These are phyloP conservation scores for Cinara cedri DNA, from an alignment of 2,888 invertebrate species.

Conservation along the genomic window DNA sequence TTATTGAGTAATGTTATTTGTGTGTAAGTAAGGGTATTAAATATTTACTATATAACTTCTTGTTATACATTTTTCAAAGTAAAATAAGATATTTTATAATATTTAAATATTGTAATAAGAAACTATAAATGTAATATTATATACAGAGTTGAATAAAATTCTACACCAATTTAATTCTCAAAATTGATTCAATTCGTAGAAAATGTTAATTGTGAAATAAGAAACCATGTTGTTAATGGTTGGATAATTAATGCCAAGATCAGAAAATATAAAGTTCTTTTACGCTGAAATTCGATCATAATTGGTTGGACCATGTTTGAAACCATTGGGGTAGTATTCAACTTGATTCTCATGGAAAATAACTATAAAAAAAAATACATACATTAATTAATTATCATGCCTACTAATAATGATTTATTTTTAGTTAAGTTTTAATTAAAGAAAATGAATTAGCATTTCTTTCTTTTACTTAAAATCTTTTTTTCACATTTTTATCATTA, in stretches of 20 bases:
- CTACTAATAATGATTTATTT: too few species aligned
- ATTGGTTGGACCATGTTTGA: constrained; percentile 23
- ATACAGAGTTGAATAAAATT: neutral
- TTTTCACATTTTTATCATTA: neutral
- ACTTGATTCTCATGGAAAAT: constrained; percentile 43
- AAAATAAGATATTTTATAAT: too few species aligned
- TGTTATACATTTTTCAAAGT: too few species aligned
- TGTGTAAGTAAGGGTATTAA: too few species aligned
- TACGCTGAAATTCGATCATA: constrained; percentile 46
- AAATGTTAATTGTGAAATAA: constrained; percentile 34
- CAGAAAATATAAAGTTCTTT: constrained; percentile 46
- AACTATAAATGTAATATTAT: neutral
- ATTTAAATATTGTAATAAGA: too few species aligned
- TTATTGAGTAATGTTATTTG: too few species aligned
- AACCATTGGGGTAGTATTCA: constrained; percentile 26
- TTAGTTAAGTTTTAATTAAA: too few species aligned
- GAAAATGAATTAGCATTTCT: too few species aligned
- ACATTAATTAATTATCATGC: too few species aligned
- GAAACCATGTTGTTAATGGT: constrained; percentile 29
- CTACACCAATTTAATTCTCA: too few species aligned
- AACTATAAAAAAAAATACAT: constrained; percentile 42
- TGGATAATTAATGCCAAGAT: constrained; percentile 35
- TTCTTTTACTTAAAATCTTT: neutral
- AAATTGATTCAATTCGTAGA: constrained; percentile 13
- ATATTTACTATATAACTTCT: too few species aligned